Base-by-base conservation (phyloP, 2,113 vertebrate species). In the Microtus montanus region DNA sequence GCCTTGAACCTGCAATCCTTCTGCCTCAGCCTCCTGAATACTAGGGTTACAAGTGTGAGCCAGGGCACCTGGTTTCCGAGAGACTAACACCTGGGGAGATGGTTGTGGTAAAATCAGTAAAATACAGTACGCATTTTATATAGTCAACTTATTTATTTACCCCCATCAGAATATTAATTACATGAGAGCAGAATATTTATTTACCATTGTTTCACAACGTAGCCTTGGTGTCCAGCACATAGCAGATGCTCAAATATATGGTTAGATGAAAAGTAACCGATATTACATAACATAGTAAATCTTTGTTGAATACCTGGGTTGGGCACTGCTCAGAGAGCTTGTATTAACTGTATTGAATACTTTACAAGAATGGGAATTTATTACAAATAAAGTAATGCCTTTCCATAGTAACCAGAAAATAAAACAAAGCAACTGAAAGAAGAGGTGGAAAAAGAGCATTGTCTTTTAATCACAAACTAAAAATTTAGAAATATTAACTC, bases 291-390 rank as follows among this genome's bases (percentile, higher is more conserved):
- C 52, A 41, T 77, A 49, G 49, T 28, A 79, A 80, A 15, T 54
- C 80, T 82, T 80, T 80, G 63, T 38, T 54, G 41, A 86, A 20
- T 33, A 61, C 8, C 66, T 77, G 7, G 44, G 63, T 63, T 35
- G 71, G 77, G 35, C 49, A 58, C 33, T 54, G 8, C 78, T 73
- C 58, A 84, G 92, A 79, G 52, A 33, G 80, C 70, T 90, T 84
- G 5, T 73, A 75, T 88, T 92, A 93, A 89, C 68, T 83, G 19
- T 87, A 15, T 41, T 92, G 38, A 77, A 52, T 74, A 52, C 63
- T 90, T 93, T 74, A 95, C 68, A 14, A 90, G 64, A 92, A 95
- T 84, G 28, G 14, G 7, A 84, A 84, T 63, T 52, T 90, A 58
- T 41, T 41, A 77, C 70, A 78, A 96, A 83, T 58, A 89, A 44